Base-by-base conservation (phyloP, 2,888 invertebrate genomes). In the Trissolcus brochymenae region DNA sequence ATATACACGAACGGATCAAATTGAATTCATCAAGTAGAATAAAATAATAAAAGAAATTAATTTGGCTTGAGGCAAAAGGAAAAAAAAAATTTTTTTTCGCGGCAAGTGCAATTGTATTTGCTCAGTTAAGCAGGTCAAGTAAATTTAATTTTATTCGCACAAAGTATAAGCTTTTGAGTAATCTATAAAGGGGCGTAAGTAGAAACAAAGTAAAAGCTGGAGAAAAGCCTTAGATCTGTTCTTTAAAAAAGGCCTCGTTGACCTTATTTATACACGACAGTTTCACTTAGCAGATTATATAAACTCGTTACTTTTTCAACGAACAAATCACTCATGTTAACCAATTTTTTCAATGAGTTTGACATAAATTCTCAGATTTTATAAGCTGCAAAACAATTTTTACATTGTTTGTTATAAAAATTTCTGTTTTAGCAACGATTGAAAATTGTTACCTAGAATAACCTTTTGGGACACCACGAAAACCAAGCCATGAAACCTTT, bases 211-310 rank as follows among this genome's bases (percentile, higher is more conserved):
- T 53, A n/a, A 51, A 9, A 62, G 13, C 53, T 64, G 55, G 55
- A 13, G 41, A 55, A 65, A 55, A 55, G 55, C 41, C 35, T 65
- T 16, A 55, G 19, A 29, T 55, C 41, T 55, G 21, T 14, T 54
- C 46, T 65, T 55, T 16, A 55, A 13, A 55, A 55, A 2, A 55
- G 55, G 49, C 49, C 54, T 55, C 14, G 46, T 65, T 65, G 65
- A 65, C 65, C 46, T 65, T 65, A 55, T 65, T 65, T 55, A 49
- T 55, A 46, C n/a, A 46, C 43, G 16, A 64, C 35, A 55, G 55
- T 62, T 6, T 64, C 43, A 25, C 29, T 55, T 65, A 55, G 35
- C 55, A 11, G 54, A 55, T 65, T 55, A 65, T 55, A 35, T 43
- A 65, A 54, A 13, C 13, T 51, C 50, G 29, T 62, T 41, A 19